Percentiles rank a stretch among this genome's conserved stretches.
These are phyloP conservation scores for Mormyrus lacerda DNA, from an alignment of 2,113 vertebrate genomes.

Conservation along the genomic window DNA sequence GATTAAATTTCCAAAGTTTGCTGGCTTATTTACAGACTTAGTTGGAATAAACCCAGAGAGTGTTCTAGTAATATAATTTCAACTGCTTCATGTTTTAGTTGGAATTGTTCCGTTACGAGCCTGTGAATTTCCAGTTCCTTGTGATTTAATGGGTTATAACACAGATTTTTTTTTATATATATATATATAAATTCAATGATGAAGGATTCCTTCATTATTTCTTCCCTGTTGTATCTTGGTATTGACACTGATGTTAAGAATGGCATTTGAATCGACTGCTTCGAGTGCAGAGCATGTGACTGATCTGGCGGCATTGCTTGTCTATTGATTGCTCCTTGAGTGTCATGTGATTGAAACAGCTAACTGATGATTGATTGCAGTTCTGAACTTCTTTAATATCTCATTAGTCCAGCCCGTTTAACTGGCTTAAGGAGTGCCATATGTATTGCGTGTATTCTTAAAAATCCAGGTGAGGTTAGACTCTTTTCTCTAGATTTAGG, in stretches of 20 bases:
- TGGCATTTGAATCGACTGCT: neutral
- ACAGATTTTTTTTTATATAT: neutral
- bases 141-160: neutral
- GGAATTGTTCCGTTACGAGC: neutral
- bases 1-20: neutral
- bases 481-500: neutral
- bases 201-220: neutral
- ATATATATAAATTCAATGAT: neutral
- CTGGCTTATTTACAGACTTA: neutral
- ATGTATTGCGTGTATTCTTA: neutral
- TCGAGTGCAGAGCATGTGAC: neutral
- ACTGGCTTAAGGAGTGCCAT: neutral
- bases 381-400: neutral
- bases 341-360: neutral
- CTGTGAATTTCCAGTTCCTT: neutral
- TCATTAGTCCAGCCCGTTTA: neutral
- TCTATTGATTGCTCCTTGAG: neutral
- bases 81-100: neutral
- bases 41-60: neutral
- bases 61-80: neutral
- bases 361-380: neutral
- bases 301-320: neutral
- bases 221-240: neutral
- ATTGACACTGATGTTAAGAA: neutral
- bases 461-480: neutral